Conservation (phyloP, 2,797 vertebrate genomes). For the Chaenodraco wilsoni region DNA sequence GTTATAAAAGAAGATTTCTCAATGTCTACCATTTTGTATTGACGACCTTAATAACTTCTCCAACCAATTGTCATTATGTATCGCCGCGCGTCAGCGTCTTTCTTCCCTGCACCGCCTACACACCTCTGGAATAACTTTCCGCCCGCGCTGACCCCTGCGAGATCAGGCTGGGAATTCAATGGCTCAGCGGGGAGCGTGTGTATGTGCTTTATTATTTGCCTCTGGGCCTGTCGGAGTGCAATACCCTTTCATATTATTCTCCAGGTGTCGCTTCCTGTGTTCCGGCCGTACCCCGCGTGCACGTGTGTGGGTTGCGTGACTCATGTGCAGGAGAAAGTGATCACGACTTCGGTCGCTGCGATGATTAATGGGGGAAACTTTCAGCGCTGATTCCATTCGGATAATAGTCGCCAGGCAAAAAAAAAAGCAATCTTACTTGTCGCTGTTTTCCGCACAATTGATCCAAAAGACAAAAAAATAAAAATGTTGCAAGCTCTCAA, state of each 20-base stretch:
- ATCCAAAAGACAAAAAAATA: constrained; percentile 36
- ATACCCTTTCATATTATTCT: constrained; percentile 39
- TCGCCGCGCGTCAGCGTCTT: not conserved
- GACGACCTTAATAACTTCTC: constrained; percentile 11
- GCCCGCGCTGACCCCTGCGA: constrained; percentile 16
- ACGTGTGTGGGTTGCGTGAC: not conserved
- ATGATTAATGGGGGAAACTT: constrained; percentile 77
- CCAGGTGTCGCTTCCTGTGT: constrained; percentile 37
- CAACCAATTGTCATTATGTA: constrained; percentile 14
- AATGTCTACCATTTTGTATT: constrained; percentile 23
- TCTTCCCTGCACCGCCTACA: constrained; percentile 12
- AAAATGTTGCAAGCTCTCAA: constrained; percentile 50
- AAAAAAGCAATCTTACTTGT: constrained; percentile 66
- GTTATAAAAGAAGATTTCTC: not conserved
- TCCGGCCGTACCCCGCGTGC: not conserved
- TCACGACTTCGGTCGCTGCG: constrained; percentile 46
- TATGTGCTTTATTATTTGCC: constrained; percentile 40
- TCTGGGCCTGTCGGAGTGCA: constrained; percentile 35
- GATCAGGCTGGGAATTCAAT: constrained; percentile 36
- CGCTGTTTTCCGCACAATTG: constrained; percentile 61
- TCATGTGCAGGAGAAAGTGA: constrained; percentile 36
- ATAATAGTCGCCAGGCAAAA: constrained; percentile 52
- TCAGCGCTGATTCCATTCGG: constrained; percentile 59
- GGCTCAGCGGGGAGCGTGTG: constrained; percentile 17
- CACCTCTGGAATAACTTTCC: constrained; percentile 45